Percentiles rank a stretch among this genome's conserved stretches.
Evolutionary conservation across 92 coral and sea anemone species (phyloP).

Genomic region (Zoanthus solanderi): DNA sequence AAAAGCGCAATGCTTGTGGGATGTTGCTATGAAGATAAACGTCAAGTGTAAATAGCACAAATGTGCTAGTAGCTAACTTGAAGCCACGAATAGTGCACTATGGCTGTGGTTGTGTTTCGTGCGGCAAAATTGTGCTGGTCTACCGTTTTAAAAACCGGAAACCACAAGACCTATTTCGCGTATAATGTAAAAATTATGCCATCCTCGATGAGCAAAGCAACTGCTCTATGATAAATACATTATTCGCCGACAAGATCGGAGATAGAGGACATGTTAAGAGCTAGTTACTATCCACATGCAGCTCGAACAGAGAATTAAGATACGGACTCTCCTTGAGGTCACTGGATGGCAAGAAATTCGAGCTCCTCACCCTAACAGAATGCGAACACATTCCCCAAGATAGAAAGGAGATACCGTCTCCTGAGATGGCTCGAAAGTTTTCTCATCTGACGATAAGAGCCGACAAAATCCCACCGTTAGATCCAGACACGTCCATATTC

Average conservation of each 20-base stretch:
- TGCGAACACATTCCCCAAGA: constrained; percentile 64
- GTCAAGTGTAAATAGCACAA: too few species aligned
- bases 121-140: constrained; percentile 62
- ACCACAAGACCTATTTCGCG: constrained; percentile 1
- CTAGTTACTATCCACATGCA: constrained; percentile 55
- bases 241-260: constrained; percentile 27
- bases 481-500: not conserved
- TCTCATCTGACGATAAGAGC: constrained; percentile 10
- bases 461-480: constrained; percentile 5
- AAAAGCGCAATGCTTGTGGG: too few species aligned
- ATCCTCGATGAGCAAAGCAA: constrained; percentile 64
- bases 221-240: constrained; percentile 55
- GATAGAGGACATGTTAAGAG: constrained; percentile 30
- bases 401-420: constrained; percentile 58
- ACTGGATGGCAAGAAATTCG: not conserved
- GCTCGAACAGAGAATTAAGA: constrained; percentile 35
- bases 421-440: constrained; percentile 37
- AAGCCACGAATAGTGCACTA: too few species aligned
- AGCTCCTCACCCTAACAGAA: constrained; percentile 56
- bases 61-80: too few species aligned
- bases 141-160: not conserved
- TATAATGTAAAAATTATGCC: not conserved
- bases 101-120: constrained; percentile 1
- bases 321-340: constrained; percentile 41
- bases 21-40: too few species aligned